Percentiles rank a stretch among this genome's conserved stretches.
These are phyloP conservation scores for Philereme vetulata DNA, from an alignment of 2,888 invertebrate species.

Conservation along the genomic window DNA sequence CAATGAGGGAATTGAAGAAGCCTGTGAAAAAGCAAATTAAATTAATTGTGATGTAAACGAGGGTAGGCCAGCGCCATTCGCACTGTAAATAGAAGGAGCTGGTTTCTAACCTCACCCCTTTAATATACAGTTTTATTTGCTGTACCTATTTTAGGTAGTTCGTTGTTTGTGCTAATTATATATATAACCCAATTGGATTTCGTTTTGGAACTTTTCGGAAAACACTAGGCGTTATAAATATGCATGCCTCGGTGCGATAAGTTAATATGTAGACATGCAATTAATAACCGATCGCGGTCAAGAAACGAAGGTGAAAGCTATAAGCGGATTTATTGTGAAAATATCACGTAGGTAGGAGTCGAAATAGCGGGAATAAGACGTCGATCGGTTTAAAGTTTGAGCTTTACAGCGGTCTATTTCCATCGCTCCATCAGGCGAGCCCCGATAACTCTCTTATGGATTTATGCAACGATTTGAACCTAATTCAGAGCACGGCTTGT, in stretches of 20 bases:
- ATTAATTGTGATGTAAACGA: conserved; percentile 82
- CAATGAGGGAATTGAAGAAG: conserved; percentile 78
- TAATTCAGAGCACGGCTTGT: conserved; percentile 48
- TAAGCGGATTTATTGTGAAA: conserved; percentile 65
- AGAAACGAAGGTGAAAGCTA: conserved; percentile 60
- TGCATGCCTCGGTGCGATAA: conserved; percentile 22
- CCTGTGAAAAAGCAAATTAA: conserved; percentile 83
- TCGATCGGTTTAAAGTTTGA: conserved; percentile 64
- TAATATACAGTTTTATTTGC: conserved; percentile 61
- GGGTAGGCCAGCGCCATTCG: conserved; percentile 68
- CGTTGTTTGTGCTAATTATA: conserved; percentile 49
- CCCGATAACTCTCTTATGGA: conserved; percentile 63
- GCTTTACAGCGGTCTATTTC: conserved; percentile 71
- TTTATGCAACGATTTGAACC: conserved; percentile 63
- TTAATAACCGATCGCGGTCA: conserved; percentile 52
- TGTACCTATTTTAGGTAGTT: conserved; percentile 47
- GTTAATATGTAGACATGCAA: conserved; percentile 30
- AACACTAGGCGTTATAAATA: conserved; percentile 32
- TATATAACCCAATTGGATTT: conserved; percentile 53
- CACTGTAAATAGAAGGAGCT: conserved; percentile 70
- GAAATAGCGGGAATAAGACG: conserved; percentile 69
- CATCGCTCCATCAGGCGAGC: conserved; percentile 64
- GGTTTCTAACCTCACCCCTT: conserved; percentile 63
- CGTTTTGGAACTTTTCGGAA: conserved; percentile 38
- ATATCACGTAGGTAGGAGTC: conserved; percentile 52